Evolutionary conservation across 1,140 invertebrate genomes (phyloP), one percentile per base, ranked within the genome.

Genomic region (Physella acuta): DNA sequence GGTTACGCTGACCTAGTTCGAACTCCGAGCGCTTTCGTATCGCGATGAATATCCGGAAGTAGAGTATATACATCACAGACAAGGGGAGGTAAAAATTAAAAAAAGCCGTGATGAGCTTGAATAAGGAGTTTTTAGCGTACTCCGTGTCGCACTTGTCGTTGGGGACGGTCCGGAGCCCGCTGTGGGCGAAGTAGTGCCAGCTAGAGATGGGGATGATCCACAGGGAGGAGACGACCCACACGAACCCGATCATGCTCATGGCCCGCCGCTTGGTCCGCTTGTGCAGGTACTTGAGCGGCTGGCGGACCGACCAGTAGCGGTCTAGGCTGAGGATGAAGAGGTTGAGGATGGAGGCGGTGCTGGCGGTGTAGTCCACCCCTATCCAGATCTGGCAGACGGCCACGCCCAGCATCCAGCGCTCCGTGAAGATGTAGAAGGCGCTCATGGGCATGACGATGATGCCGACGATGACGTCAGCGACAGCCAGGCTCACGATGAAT

Each of bases 291-390:
- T 87, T 85, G 0, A 90, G 76, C 31, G 89, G 89, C 16, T 87
- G 86, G 11, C 87, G 89, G 20, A 90, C 89, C 33, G 88, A 88
- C 82, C 83, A 85, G 71, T 85, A 85, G 28, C 83, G 76, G 69
- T 84, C 82, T 4, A 84, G 74, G 74, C 80, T 83, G 28, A 88
- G 82, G 36, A 86, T 86, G 74, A 89, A 88, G 52, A 90, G 83
- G 79, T 90, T 90, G 26, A 90, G 84, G 65, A 90, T 90, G 60
- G 88, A 89, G 1, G 89, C 89, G 1, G 89, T 90, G 67, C 87
- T 88, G 33, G 90, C 90, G 0, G 88, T 89, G 76, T 90, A 90
- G 75, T 90, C 89, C 1, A 88, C 74, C 28, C 75, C 79, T 34
- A 83, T 83, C 81, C 81, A 84, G 56, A 82, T 79, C 74, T 88